Base-by-base conservation (phyloP, 1,140 invertebrate species). In the Drosophila nannoptera region DNA sequence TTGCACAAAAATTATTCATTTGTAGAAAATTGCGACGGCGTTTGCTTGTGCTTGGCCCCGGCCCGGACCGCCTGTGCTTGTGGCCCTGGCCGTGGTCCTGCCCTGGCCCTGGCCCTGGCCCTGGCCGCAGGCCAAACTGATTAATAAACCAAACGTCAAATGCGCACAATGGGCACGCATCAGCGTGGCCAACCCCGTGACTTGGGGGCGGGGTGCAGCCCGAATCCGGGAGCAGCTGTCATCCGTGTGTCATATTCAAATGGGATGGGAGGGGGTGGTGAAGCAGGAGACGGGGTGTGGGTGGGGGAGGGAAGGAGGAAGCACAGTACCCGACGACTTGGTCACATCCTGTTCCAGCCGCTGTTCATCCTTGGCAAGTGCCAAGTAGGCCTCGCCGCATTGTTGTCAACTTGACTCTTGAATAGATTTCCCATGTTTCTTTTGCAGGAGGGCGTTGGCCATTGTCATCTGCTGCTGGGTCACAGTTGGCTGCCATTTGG, bases 81-180 rank as follows among this genome's bases (percentile, higher is more conserved):
- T 22, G 22, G 40, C 12, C 6, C 12, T 43, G 40, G n/a, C 49
- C 67, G 22, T 22, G 64, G 78, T 12, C 29, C n/a, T 49, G 31
- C 3, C 31, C 31, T 50, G 7, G 48, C 49, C 31, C 31, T 50
- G 7, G 48, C 49, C 22, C 22, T 22, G 22, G 22, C 22, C 22
- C 49, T 33, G 31, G 32, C 87, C 78, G 65, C 68, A 74, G 87
- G 87, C 83, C 87, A 88, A 88, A 88, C 87, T 87, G 87, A 88
- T 88, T 88, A 88, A 88, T 86, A 88, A 88, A 88, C 77, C 80
- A 88, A 88, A 88, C 87, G 87, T 88, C 87, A 88, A 88, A 86
- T 72, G 81, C 43, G 73, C 69, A 84, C 81, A 86, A 84, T 84
- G 64, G 73, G 54, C 77, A 86, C 67, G 81, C 82, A 80, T 81